phyloP scores from a whole-genome alignment of 2,797 vertebrate genomes.

The Artibeus jamaicensis region DNA sequence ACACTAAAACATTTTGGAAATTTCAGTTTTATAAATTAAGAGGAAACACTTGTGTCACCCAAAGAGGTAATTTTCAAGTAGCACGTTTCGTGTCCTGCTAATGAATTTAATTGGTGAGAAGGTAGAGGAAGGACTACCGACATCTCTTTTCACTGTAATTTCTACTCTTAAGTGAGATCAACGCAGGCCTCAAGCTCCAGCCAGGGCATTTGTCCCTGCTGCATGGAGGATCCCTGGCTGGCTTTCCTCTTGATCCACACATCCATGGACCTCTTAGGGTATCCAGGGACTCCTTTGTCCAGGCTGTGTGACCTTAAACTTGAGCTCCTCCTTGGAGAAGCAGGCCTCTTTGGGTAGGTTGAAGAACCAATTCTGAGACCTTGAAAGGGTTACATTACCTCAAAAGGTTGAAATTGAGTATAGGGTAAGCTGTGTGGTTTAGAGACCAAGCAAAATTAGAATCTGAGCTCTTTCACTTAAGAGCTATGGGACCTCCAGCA shows the following conservation, averaged over 20 bases:
- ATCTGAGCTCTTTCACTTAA: not conserved
- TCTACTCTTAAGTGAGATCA: not conserved
- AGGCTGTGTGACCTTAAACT: not conserved
- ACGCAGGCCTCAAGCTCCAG: not conserved
- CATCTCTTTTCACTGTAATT: not conserved
- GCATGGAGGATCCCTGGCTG: not conserved
- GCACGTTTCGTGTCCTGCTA: not conserved
- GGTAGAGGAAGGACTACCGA: not conserved
- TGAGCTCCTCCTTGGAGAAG: not conserved
- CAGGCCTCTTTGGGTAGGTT: not conserved
- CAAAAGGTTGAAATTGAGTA: not conserved
- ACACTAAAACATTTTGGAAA: not conserved
- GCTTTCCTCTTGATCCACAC: not conserved
- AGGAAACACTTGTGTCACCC: not conserved
- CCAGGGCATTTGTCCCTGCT: not conserved
- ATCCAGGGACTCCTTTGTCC: not conserved
- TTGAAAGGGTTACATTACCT: not conserved
- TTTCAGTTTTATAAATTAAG: not conserved
- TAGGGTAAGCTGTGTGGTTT: not conserved
- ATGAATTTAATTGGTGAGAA: slow-evolving; percentile 2
- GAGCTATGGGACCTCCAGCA: not conserved
- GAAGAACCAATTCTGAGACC: not conserved
- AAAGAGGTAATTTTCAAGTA: not conserved
- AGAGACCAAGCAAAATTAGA: not conserved
- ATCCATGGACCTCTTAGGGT: not conserved